A percentile compares a stretch with the other conserved stretches of the same genome.
Conservation (phyloP, 2,888 invertebrate species). For the Phyllotreta cruciferae region DNA sequence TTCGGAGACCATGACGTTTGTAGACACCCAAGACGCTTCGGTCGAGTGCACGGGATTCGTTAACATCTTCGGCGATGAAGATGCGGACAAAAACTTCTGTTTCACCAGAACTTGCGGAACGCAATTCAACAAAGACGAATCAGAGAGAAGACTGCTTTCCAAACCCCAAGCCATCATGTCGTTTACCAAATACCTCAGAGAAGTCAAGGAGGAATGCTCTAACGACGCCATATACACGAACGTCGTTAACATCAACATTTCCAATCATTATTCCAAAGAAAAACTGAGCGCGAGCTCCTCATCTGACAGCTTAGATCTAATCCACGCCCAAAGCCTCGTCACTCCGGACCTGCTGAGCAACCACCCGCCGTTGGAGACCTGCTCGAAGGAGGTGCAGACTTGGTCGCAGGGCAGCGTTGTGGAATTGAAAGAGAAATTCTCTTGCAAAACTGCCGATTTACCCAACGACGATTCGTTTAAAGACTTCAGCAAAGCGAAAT, state of each 20-base stretch:
- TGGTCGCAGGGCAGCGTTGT: conserved; percentile 33
- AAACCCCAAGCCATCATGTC: conserved; percentile 44
- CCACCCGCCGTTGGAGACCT: conserved; percentile 62
- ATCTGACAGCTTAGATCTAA: conserved; percentile 63
- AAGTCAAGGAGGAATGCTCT: conserved; percentile 41
- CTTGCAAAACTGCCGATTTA: conserved; percentile 27
- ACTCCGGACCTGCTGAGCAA: conserved; percentile 68
- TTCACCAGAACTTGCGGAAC: conserved; percentile 58
- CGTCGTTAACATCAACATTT: conserved; percentile 68
- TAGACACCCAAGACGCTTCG: conserved; percentile 61
- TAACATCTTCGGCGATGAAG: conserved; percentile 51
- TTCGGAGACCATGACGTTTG: conserved; percentile 57
- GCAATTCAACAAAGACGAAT: conserved; percentile 52
- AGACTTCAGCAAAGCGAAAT: conserved; percentile 28
- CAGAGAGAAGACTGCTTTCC: conserved; percentile 18
- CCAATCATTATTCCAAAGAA: conserved; percentile 62
- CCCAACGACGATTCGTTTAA: conserved; percentile 21
- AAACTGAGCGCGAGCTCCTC: conserved; percentile 60
- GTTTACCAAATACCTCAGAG: conserved; percentile 57
- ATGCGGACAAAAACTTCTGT: conserved; percentile 47
- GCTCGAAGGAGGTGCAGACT: conserved; percentile 25
- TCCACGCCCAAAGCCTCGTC: conserved; percentile 52
- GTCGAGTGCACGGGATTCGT: conserved; percentile 60
- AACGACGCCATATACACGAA: conserved; percentile 60
- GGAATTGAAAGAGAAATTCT: conserved; percentile 31